Percentiles rank a stretch among this genome's conserved stretches.
Evolutionary conservation across 2,113 vertebrate species (phyloP).

Genomic region (Gorsachius goisagi): DNA sequence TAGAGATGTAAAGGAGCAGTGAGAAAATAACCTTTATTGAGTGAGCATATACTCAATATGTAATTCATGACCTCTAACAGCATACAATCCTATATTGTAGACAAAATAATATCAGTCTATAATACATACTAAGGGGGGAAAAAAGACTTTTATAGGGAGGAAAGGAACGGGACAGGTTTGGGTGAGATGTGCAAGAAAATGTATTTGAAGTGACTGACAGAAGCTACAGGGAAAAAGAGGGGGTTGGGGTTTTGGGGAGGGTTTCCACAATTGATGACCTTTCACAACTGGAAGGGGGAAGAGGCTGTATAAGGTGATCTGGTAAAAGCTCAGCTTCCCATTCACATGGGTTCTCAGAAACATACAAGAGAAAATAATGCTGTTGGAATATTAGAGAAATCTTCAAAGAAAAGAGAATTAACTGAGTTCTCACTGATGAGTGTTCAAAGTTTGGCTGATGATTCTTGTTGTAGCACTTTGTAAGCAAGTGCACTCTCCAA

Average conservation of each 20-base stretch:
- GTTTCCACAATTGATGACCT: not conserved
- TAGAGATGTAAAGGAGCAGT: constrained; percentile 17
- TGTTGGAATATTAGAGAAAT: not conserved
- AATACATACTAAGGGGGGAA: not conserved
- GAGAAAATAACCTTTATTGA: constrained; percentile 34
- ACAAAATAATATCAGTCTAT: not conserved
- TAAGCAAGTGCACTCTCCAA: not conserved
- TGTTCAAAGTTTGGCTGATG: not conserved
- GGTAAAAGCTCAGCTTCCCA: not conserved
- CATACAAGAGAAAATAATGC: not conserved
- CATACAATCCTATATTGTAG: not conserved
- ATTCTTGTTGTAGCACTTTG: not conserved
- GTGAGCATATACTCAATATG: constrained; percentile 14
- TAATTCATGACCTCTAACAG: constrained; percentile 23
- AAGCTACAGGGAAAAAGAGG: not conserved
- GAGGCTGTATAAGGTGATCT: not conserved
- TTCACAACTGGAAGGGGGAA: not conserved
- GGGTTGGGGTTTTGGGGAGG: not conserved
- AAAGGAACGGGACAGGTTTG: not conserved
- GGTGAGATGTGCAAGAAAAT: not conserved
- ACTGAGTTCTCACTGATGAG: not conserved
- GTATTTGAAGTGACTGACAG: not conserved
- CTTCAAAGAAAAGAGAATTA: not conserved
- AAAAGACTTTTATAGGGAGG: not conserved
- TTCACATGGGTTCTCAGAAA: not conserved